phyloP scores from a whole-genome alignment of 2,888 invertebrate genomes.

The Drosophila sordidula region DNA sequence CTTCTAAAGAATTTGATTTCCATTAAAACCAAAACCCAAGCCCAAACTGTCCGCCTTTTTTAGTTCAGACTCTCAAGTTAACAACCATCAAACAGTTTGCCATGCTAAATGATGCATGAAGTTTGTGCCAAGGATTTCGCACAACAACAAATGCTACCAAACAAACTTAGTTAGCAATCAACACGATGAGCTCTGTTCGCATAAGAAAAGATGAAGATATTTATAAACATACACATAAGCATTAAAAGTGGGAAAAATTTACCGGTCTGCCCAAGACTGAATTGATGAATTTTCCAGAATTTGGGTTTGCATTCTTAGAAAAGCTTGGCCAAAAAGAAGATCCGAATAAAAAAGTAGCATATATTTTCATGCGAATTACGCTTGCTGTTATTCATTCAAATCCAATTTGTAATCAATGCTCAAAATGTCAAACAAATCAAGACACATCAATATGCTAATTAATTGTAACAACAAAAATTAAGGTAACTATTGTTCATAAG shows the following conservation, averaged over 20 bases:
- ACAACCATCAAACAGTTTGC: slow-evolving; percentile 53
- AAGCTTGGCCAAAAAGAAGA: background rate
- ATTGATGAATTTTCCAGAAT: slow-evolving; percentile 19
- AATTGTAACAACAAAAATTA: no score
- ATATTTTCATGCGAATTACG: background rate
- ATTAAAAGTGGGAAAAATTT: background rate
- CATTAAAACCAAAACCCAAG: slow-evolving; percentile 46
- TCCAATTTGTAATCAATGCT: no score
- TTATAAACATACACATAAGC: background rate
- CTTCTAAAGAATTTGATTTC: slow-evolving; percentile 66
- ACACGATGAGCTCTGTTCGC: slow-evolving; percentile 18
- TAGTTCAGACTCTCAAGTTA: slow-evolving; percentile 28
- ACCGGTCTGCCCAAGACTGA: background rate
- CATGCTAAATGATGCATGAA: slow-evolving; percentile 68
- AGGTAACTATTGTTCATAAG: no score
- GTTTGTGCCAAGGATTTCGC: slow-evolving; percentile 30
- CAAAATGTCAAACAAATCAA: no score
- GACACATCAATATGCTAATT: no score
- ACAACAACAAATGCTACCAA: slow-evolving; percentile 19
- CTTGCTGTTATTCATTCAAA: background rate
- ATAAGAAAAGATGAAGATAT: slow-evolving; percentile 3
- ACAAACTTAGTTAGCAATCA: slow-evolving; percentile 42
- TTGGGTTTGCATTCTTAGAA: slow-evolving; percentile 1
- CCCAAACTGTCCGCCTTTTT: slow-evolving; percentile 4
- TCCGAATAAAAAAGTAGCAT: background rate